These are phyloP conservation scores for Syndactyla subalaris DNA, from an alignment of 2,797 vertebrate genomes.

Conservation along the genomic window DNA sequence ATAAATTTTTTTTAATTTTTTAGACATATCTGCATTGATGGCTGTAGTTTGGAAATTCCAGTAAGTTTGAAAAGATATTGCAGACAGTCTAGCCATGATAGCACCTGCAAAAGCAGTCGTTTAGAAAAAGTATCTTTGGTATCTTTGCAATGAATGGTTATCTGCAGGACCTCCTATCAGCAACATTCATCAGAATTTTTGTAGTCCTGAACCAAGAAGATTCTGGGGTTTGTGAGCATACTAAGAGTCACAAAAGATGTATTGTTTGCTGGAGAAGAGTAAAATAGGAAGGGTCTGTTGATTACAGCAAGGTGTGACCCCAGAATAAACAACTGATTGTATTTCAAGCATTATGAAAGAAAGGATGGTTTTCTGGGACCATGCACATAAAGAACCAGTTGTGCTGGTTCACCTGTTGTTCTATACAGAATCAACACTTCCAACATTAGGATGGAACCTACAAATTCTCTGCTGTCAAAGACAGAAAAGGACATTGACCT, in stretches of 20 bases:
- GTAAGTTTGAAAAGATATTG: not conserved
- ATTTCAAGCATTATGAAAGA: not conserved
- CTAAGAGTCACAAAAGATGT: not conserved
- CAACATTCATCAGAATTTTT: not conserved
- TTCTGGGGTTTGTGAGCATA: not conserved
- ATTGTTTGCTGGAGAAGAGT: not conserved
- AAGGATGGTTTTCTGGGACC: not conserved
- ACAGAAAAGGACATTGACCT: not conserved
- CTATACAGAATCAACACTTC: not conserved
- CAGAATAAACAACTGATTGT: not conserved
- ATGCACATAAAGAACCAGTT: not conserved
- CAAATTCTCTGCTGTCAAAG: not conserved
- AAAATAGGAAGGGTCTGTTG: not conserved
- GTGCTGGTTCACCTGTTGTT: not conserved
- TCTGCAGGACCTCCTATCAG: not conserved
- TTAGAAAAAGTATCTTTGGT: not conserved
- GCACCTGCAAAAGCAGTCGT: not conserved
- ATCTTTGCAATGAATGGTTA: not conserved
- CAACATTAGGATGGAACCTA: not conserved
- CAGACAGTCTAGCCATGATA: not conserved
- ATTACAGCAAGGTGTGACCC: not conserved
- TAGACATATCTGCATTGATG: not conserved
- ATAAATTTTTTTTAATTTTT: not conserved
- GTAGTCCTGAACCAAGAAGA: not conserved
- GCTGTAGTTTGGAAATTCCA: not conserved